Percentiles rank a stretch among this genome's conserved stretches.
phyloP scores from a whole-genome alignment of 1,140 invertebrate species.

The Zaprionus vittiger region DNA sequence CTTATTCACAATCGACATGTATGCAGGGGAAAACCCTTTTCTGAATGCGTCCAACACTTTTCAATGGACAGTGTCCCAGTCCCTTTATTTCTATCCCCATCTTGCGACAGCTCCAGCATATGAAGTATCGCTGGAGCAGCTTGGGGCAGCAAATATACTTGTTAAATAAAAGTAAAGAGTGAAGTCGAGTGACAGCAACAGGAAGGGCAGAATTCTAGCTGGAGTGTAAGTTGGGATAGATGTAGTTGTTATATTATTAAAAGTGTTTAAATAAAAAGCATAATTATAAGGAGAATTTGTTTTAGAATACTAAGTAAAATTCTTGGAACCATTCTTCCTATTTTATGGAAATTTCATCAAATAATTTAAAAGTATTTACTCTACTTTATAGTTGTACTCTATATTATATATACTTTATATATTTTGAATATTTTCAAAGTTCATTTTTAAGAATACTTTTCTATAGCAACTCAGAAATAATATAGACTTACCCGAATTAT shows the following conservation, averaged over 20 bases:
- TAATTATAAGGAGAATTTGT: background rate
- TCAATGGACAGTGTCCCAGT: slow-evolving; percentile 23
- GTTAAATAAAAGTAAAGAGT: background rate
- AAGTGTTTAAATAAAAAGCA: background rate
- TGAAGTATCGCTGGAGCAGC: slow-evolving; percentile 26
- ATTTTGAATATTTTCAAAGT: too few species aligned
- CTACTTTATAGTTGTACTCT: too few species aligned
- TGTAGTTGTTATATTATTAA: background rate
- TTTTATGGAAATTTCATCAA: background rate
- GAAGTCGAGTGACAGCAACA: background rate
- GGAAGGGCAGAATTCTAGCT: background rate
- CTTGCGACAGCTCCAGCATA: background rate
- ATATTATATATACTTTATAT: too few species aligned
- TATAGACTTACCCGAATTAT: background rate
- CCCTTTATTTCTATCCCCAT: background rate
- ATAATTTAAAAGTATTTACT: background rate
- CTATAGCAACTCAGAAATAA: background rate
- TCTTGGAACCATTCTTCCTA: background rate
- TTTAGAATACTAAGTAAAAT: background rate
- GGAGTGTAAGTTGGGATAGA: background rate
- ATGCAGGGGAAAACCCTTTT: slow-evolving; percentile 40
- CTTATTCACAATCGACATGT: slow-evolving; percentile 71
- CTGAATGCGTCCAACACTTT: slow-evolving; percentile 16
- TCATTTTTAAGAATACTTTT: too few species aligned
- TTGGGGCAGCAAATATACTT: background rate